Evolutionary conservation across 2,797 vertebrate genomes (phyloP).

Genomic region (Periparus ater): DNA sequence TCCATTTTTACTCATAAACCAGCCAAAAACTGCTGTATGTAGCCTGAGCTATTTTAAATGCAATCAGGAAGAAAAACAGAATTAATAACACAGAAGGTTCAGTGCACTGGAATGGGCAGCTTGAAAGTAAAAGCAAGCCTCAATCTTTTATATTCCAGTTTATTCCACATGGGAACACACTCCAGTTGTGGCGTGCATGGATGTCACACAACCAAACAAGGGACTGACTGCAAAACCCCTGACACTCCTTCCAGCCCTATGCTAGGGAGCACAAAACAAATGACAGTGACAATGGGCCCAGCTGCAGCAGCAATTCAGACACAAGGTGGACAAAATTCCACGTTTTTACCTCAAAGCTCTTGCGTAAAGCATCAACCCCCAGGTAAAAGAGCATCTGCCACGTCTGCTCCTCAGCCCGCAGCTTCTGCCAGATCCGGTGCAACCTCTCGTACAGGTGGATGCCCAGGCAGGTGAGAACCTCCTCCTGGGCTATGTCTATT

Average conservation of each 20-base stretch:
- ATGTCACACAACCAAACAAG: background rate
- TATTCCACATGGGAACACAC: background rate
- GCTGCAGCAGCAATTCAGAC: background rate
- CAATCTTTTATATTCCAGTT: background rate
- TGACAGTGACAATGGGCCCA: fast-evolving
- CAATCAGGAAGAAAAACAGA: background rate
- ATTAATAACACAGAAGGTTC: background rate
- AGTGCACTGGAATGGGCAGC: background rate
- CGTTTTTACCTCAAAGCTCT: constrained; percentile 91
- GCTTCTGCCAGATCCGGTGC: constrained; percentile 97
- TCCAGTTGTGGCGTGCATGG: background rate
- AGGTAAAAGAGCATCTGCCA: constrained; percentile 97
- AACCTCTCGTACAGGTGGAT: constrained; percentile 96
- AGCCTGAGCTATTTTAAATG: background rate
- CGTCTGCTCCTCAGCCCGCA: constrained; percentile 95
- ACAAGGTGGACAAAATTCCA: fast-evolving
- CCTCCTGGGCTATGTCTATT: constrained; percentile 97
- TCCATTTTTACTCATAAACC: background rate
- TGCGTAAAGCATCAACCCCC: constrained; percentile 92
- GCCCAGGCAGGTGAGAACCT: constrained; percentile 95
- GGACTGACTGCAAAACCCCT: background rate
- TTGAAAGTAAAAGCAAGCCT: background rate
- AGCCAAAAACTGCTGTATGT: background rate
- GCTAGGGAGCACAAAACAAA: background rate
- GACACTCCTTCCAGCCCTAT: background rate